Evolutionary conservation across 2,888 invertebrate species (phyloP).

Genomic region (Cactoblastis cactorum): DNA sequence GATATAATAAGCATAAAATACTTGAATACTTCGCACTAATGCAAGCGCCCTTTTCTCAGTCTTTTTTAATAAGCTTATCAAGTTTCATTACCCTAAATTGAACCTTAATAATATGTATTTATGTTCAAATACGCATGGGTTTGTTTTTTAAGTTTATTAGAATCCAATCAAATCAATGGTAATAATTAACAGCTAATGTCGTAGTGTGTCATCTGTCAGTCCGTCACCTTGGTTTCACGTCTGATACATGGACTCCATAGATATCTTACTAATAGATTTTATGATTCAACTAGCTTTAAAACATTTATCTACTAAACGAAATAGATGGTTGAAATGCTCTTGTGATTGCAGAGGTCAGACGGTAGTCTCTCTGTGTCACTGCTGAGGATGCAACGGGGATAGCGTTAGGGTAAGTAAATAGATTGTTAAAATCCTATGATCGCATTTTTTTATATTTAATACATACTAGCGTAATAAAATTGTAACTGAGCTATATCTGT

Average conservation of each 20-base stretch:
- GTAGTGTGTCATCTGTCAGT: neutral
- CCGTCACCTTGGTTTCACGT: neutral
- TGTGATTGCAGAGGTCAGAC: too few species aligned
- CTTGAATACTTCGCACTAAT: neutral
- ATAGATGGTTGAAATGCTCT: too few species aligned
- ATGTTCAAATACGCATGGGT: neutral
- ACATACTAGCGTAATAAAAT: too few species aligned
- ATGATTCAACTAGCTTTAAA: too few species aligned
- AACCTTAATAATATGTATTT: neutral
- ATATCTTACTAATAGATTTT: neutral
- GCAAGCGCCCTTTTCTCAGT: neutral
- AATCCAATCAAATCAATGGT: constrained; percentile 11
- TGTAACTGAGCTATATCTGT: too few species aligned
- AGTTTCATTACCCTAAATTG: neutral
- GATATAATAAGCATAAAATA: neutral
- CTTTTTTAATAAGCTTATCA: neutral
- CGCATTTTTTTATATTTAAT: too few species aligned
- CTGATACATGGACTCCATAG: neutral
- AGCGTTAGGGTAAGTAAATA: too few species aligned
- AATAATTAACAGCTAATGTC: constrained; percentile 2
- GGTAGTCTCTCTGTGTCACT: too few species aligned
- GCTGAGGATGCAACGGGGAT: too few species aligned
- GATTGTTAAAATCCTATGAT: too few species aligned
- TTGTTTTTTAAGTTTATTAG: neutral
- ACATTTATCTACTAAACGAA: too few species aligned